A percentile compares a stretch with the other conserved stretches of the same genome.
Evolutionary conservation across 2,888 invertebrate genomes (phyloP).

Genomic region (Stenodera caucasica): DNA sequence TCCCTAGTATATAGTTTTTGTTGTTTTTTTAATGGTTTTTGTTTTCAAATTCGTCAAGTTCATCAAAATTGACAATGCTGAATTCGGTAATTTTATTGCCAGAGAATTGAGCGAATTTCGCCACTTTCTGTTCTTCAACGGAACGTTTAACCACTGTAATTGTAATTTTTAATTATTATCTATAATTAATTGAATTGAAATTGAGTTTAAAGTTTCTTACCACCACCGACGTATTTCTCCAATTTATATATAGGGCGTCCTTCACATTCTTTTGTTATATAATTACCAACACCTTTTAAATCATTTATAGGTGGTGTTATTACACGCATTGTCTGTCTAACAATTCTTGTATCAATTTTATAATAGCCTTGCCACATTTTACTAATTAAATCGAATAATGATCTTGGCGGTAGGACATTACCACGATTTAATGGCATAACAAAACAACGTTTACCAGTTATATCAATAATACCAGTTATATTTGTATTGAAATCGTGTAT

Average conservation of each 20-base stretch:
- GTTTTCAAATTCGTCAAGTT: conserved; percentile 60
- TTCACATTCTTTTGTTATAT: conserved; percentile 72
- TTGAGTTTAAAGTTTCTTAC: conserved; percentile 56
- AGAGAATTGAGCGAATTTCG: conserved; percentile 75
- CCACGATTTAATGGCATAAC: conserved; percentile 84
- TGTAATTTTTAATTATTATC: conserved; percentile 10
- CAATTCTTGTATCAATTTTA: conserved; percentile 77
- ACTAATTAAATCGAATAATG: conserved; percentile 75
- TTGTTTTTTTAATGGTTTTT: conserved; percentile 12
- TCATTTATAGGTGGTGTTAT: conserved; percentile 70
- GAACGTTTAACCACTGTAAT: conserved; percentile 53
- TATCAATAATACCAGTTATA: conserved; percentile 61
- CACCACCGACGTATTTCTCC: conserved; percentile 65
- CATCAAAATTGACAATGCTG: conserved; percentile 70
- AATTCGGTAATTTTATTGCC: conserved; percentile 75
- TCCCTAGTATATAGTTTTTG: neutral
- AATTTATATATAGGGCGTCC: conserved; percentile 73
- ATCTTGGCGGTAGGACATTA: conserved; percentile 76
- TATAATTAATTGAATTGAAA: neutral
- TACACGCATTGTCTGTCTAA: conserved; percentile 76
- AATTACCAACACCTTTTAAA: conserved; percentile 65
- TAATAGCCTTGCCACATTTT: conserved; percentile 82
- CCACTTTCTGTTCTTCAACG: conserved; percentile 54
- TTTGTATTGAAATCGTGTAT: conserved; percentile 89
- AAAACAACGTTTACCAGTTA: conserved; percentile 71